Evolutionary conservation across 2,113 vertebrate genomes (phyloP).

Genomic region (Chunga burmeisteri): DNA sequence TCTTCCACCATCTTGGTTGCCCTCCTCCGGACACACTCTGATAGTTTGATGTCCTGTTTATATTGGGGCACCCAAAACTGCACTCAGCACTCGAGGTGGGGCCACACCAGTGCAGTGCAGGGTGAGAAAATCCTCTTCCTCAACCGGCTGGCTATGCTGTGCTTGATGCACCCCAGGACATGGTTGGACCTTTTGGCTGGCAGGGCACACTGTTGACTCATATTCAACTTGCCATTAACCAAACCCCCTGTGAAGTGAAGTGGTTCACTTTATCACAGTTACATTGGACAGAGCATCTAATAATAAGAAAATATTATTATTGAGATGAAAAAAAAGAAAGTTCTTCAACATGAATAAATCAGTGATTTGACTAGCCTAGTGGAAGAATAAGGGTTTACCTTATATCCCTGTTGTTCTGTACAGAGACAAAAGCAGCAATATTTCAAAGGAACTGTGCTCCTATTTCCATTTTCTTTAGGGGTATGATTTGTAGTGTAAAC

Average conservation of each 20-base stretch:
- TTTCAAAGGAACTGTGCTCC: background rate
- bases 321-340: background rate
- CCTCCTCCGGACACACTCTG: background rate
- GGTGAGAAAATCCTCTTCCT: background rate
- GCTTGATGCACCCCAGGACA: no score
- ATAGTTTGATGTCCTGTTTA: background rate
- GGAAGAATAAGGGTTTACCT: background rate
- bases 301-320: background rate
- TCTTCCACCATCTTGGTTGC: background rate
- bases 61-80: background rate
- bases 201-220: background rate
- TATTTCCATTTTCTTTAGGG: background rate
- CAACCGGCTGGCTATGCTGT: fast-evolving
- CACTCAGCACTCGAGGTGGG: background rate
- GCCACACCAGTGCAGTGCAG: background rate
- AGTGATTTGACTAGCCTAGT: background rate
- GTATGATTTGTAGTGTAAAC: background rate
- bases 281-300: background rate
- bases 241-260: background rate
- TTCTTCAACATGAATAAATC: background rate
- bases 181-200: background rate
- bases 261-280: background rate
- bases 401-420: background rate
- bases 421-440: background rate
- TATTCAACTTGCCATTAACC: background rate